Conservation (phyloP, 2,888 invertebrate species). For the Melinopterus prodromus region DNA sequence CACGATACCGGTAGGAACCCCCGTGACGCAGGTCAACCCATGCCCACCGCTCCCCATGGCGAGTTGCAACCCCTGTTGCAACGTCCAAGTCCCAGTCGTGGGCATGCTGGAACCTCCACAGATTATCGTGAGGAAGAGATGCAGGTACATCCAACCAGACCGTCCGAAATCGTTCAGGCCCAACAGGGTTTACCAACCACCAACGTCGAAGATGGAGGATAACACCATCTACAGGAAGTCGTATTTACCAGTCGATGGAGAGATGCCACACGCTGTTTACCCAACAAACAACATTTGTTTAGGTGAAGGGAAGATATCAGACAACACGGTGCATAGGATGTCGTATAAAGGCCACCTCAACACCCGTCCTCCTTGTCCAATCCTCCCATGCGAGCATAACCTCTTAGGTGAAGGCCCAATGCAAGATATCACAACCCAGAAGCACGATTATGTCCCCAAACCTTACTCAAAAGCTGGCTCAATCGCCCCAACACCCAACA, state of each 20-base stretch:
- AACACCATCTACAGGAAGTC: conserved; percentile 74
- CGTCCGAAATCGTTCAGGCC: conserved; percentile 68
- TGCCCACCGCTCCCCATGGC: conserved; percentile 41
- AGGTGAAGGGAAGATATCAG: conserved; percentile 60
- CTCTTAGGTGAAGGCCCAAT: conserved; percentile 72
- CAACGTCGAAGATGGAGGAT: conserved; percentile 66
- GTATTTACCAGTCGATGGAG: conserved; percentile 64
- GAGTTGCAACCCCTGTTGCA: conserved; percentile 41
- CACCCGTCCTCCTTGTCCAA: conserved; percentile 64
- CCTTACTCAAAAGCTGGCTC: conserved; percentile 63
- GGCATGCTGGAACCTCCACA: conserved; percentile 44
- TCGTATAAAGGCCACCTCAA: conserved; percentile 65
- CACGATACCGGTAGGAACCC: conserved; percentile 38
- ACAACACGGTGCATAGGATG: conserved; percentile 67
- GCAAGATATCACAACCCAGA: conserved; percentile 76
- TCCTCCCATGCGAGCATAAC: conserved; percentile 70
- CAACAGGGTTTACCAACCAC: conserved; percentile 65
- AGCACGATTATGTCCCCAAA: conserved; percentile 76
- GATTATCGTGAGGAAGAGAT: conserved; percentile 46
- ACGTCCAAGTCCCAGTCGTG: conserved; percentile 52
- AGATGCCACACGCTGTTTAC: conserved; percentile 52
- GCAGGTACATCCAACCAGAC: conserved; percentile 64
- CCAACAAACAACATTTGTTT: conserved; percentile 59
- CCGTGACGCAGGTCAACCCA: conserved; percentile 49
- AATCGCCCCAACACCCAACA: conserved; percentile 53